Evolutionary conservation across 1,140 invertebrate species (phyloP).

Genomic region (Lordiphosa clarofinis): DNA sequence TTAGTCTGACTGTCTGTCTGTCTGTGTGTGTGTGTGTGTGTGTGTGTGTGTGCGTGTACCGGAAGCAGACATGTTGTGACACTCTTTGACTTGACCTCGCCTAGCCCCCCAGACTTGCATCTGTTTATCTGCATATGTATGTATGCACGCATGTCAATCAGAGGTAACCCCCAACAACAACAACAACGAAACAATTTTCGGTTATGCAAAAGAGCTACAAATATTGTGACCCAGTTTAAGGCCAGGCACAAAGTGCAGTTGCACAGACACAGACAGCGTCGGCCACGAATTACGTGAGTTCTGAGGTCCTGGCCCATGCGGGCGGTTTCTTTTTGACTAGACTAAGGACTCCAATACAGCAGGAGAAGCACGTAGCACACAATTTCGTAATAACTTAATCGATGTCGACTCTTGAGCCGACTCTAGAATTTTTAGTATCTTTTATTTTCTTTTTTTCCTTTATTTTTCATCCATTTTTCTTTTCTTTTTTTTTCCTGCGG

Average conservation of each 20-base stretch:
- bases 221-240: conserved; percentile 70
- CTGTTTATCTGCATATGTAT: conserved; percentile 19
- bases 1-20: conserved; percentile 31
- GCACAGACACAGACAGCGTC: conserved; percentile 13
- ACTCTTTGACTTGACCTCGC: conserved; percentile 74
- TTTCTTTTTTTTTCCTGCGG: not conserved
- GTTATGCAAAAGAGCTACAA: conserved; percentile 66
- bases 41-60: conserved; percentile 49
- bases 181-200: conserved; percentile 54
- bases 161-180: conserved; percentile 17
- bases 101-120: conserved; percentile 24
- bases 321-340: conserved; percentile 51
- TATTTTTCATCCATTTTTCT: conserved; percentile 12
- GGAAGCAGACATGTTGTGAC: conserved; percentile 77
- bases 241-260: conserved; percentile 46
- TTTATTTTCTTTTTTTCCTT: conserved; percentile 13
- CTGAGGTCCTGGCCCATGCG: conserved; percentile 36
- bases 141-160: conserved; percentile 54
- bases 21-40: conserved; percentile 19
- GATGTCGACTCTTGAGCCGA: conserved; percentile 63
- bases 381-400: conserved; percentile 77
- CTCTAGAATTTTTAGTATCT: conserved; percentile 56
- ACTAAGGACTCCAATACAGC: conserved; percentile 21
- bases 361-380: conserved; percentile 53
- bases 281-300: conserved; percentile 44